These are phyloP conservation scores for Macroteleia sp. DNA, from an alignment of 2,888 invertebrate genomes.

Conservation along the genomic window DNA sequence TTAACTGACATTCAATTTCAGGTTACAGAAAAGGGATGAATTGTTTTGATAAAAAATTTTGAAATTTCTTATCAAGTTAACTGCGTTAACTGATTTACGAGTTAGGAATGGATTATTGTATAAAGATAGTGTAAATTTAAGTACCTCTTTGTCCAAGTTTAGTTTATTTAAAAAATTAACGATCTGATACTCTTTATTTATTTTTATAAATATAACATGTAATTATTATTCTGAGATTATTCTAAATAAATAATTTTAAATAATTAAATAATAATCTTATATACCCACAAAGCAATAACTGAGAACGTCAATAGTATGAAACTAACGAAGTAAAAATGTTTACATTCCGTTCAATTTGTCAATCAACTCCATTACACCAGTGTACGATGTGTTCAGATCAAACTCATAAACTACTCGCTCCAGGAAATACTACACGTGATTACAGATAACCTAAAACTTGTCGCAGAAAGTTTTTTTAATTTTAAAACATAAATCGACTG, in stretches of 20 bases:
- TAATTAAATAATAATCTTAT: background rate
- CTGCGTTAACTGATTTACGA: background rate
- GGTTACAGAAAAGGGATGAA: constrained; percentile 25
- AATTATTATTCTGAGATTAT: background rate
- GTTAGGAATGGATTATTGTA: constrained; percentile 20
- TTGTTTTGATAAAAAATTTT: constrained; percentile 10
- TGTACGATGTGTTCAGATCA: constrained; percentile 18
- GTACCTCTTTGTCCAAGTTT: constrained; percentile 33
- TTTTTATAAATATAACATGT: background rate
- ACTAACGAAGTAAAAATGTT: background rate
- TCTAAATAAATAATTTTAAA: background rate
- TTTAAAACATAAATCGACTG: constrained; percentile 54
- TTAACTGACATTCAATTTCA: constrained; percentile 22
- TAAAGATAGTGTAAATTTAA: constrained; percentile 37
- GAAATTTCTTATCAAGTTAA: background rate
- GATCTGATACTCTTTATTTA: background rate
- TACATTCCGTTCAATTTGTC: constrained; percentile 17
- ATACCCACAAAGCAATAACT: background rate
- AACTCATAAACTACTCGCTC: constrained; percentile 29
- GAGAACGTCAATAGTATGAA: background rate
- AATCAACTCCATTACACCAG: constrained; percentile 20
- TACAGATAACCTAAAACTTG: constrained; percentile 23
- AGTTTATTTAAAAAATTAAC: constrained; percentile 2
- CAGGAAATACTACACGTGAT: constrained; percentile 50
- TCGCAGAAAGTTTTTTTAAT: constrained; percentile 32